phyloP scores from a whole-genome alignment of 2,797 vertebrate genomes.

The Fringilla coelebs region DNA sequence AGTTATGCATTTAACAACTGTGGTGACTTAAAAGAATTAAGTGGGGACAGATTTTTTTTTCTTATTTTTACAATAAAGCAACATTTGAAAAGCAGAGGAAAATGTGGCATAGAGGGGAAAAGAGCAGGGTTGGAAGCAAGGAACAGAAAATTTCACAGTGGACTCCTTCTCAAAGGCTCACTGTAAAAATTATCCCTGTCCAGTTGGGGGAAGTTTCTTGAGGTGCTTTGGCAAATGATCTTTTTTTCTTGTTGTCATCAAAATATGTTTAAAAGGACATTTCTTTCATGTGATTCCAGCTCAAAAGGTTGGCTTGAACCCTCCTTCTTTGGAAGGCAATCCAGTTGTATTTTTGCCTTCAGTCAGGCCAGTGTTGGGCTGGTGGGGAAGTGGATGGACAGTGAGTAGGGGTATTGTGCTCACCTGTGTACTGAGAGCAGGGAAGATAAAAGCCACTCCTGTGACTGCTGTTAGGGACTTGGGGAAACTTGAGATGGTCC shows the following conservation, averaged over 20 bases:
- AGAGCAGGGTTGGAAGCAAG: not conserved
- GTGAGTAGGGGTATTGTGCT: not conserved
- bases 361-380: not conserved
- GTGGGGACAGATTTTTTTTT: not conserved
- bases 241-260: not conserved
- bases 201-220: not conserved
- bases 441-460: not conserved
- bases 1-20: not conserved
- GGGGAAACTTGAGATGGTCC: not conserved
- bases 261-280: not conserved
- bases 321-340: not conserved
- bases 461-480: not conserved
- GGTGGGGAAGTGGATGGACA: not conserved
- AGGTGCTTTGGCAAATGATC: not conserved
- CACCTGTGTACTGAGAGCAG: accelerated
- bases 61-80: not conserved
- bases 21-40: not conserved
- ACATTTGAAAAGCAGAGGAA: not conserved
- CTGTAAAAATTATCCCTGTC: not conserved
- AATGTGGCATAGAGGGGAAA: not conserved
- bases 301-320: not conserved
- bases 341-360: not conserved
- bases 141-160: not conserved
- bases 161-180: not conserved
- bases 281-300: not conserved